Conservation (phyloP, 2,797 vertebrate species). For the Myripristis jacobus region DNA sequence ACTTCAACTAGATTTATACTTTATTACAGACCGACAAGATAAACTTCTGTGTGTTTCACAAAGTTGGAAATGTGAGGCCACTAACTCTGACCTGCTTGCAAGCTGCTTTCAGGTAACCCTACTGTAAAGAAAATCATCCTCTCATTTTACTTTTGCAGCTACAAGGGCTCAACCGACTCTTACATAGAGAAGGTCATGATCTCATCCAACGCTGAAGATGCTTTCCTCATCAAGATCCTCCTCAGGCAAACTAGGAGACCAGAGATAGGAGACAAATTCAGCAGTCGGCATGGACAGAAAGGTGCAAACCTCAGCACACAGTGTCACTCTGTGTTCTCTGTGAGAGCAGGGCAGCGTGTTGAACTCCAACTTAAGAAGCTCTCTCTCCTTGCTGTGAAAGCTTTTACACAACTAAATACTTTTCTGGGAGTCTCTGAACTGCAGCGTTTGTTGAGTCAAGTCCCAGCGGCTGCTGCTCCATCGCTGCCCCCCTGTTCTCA, state of each 20-base stretch:
- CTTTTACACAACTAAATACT: constrained; percentile 35
- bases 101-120: neutral
- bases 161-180: constrained; percentile 97
- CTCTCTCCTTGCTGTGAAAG: constrained; percentile 19
- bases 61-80: neutral
- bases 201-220: constrained; percentile 98
- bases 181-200: constrained; percentile 99
- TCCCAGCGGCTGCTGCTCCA: constrained; percentile 90
- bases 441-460: constrained; percentile 89
- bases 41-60: neutral
- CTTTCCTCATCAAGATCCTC: constrained; percentile 98
- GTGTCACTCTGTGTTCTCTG: neutral
- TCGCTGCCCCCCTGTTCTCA: constrained; percentile 89
- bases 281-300: constrained; percentile 99
- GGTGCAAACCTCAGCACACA: constrained; percentile 80
- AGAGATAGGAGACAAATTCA: constrained; percentile 99
- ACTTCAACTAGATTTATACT: neutral
- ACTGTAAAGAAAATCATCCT: neutral
- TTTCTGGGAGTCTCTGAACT: constrained; percentile 36
- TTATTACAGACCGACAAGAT: neutral
- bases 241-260: constrained; percentile 96
- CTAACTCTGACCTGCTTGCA: neutral
- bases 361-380: constrained; percentile 12
- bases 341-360: neutral
- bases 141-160: constrained; percentile 79